Percentiles rank a stretch among this genome's conserved stretches.
These are phyloP conservation scores for Pyralis farinalis DNA, from an alignment of 2,888 invertebrate genomes.

Conservation along the genomic window DNA sequence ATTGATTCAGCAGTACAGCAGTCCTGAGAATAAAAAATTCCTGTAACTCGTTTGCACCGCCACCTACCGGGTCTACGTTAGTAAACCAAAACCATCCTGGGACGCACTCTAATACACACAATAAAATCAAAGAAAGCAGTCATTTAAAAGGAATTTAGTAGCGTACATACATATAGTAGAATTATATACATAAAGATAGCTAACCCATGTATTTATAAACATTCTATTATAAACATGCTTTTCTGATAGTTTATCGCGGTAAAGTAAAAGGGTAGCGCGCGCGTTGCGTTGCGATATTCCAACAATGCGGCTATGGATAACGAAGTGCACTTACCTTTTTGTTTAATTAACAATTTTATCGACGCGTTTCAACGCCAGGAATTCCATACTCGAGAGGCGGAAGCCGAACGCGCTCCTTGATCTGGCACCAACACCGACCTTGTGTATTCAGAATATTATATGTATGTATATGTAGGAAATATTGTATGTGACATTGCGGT, in stretches of 20 bases:
- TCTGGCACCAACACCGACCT: constrained; percentile 42
- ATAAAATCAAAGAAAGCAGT: too few relatives aligned
- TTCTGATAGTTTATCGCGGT: constrained; percentile 3
- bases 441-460: constrained; percentile 17
- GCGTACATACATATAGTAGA: too few relatives aligned
- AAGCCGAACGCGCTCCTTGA: constrained; percentile 65
- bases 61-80: too few relatives aligned
- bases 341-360: constrained; percentile 32
- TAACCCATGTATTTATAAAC: too few relatives aligned
- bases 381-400: constrained; percentile 59
- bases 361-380: constrained; percentile 40
- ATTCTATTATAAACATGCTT: background rate
- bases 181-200: too few relatives aligned
- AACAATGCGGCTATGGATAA: constrained; percentile 37
- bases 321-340: constrained; percentile 21
- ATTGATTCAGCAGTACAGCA: too few relatives aligned
- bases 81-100: too few relatives aligned
- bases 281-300: constrained; percentile 14
- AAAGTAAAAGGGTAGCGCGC: constrained; percentile 7
- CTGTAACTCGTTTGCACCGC: too few relatives aligned
- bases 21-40: too few relatives aligned
- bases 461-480: constrained; percentile 37
- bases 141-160: too few relatives aligned
- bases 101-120: too few relatives aligned
- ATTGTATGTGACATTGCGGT: constrained; percentile 51